Evolutionary conservation across 2,113 vertebrate genomes (phyloP).

Genomic region (Meles meles): DNA sequence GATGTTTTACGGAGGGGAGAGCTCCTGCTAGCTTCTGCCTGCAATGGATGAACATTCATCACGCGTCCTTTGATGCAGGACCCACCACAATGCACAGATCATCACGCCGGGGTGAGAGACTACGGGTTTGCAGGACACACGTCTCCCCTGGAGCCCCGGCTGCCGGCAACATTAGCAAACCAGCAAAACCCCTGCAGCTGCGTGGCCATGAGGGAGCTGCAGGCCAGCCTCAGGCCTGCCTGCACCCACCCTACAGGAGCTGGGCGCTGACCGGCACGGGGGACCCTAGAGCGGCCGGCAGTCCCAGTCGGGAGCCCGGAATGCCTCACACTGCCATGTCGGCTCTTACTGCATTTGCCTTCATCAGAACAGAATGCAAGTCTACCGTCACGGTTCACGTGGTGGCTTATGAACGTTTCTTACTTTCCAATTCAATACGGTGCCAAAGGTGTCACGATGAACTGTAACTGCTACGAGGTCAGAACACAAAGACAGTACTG

Average conservation of each 20-base stretch:
- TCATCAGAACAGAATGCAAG: not conserved
- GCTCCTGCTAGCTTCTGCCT: not conserved
- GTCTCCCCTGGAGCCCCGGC: not conserved
- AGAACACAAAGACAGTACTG: not conserved
- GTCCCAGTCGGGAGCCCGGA: not conserved
- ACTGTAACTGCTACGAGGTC: not conserved
- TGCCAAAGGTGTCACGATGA: not conserved
- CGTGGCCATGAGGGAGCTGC: not conserved
- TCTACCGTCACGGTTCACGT: not conserved
- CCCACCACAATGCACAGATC: not conserved
- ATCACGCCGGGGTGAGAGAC: not conserved
- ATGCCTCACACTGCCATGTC: not conserved
- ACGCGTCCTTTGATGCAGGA: not conserved
- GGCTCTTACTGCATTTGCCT: not conserved
- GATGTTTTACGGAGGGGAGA: not conserved
- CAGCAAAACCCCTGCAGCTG: no score
- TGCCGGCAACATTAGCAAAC: not conserved
- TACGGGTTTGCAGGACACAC: not conserved
- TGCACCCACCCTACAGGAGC: fast-evolving
- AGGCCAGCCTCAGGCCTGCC: not conserved
- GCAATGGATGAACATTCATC: not conserved
- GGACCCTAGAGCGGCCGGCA: not conserved
- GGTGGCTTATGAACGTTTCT: not conserved
- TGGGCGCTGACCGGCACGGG: not conserved
- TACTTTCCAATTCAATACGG: not conserved